Percentiles rank a stretch among this genome's conserved stretches.
These are phyloP conservation scores for Gorilla gorilla DNA, from an alignment of 2,113 vertebrate genomes.

Conservation along the genomic window DNA sequence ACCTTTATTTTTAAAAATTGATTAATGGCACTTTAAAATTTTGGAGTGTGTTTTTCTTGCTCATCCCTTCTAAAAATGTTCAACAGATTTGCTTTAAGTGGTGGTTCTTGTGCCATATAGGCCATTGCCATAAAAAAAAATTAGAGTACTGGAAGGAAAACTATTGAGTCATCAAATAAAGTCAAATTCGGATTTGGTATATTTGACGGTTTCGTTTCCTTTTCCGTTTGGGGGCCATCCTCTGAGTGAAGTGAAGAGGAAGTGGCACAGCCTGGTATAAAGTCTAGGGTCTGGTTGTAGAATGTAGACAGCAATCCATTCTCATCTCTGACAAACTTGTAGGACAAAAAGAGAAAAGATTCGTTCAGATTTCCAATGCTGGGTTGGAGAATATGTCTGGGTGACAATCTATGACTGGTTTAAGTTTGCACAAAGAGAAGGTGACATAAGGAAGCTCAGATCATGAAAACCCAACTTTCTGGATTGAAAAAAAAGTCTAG, in stretches of 20 bases:
- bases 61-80: conserved; percentile 10
- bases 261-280: not conserved
- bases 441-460: not conserved
- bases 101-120: not conserved
- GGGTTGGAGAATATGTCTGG: not conserved
- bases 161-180: not conserved
- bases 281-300: not conserved
- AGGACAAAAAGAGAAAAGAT: not conserved
- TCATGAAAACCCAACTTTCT: not conserved
- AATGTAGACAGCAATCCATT: not conserved
- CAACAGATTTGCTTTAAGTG: not conserved
- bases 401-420: not conserved
- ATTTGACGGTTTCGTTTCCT: not conserved
- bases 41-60: conserved; percentile 20
- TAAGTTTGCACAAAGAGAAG: not conserved
- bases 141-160: conserved; percentile 22
- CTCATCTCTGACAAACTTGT: not conserved
- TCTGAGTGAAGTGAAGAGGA: not conserved
- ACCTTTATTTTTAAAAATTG: conserved; percentile 45
- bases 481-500: not conserved
- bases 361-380: not conserved
- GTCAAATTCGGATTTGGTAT: not conserved
- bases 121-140: not conserved
- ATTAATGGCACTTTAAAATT: conserved; percentile 68
- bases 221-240: not conserved